Evolutionary conservation across 1,140 invertebrate species (phyloP).

Genomic region (Drosophila repleta): DNA sequence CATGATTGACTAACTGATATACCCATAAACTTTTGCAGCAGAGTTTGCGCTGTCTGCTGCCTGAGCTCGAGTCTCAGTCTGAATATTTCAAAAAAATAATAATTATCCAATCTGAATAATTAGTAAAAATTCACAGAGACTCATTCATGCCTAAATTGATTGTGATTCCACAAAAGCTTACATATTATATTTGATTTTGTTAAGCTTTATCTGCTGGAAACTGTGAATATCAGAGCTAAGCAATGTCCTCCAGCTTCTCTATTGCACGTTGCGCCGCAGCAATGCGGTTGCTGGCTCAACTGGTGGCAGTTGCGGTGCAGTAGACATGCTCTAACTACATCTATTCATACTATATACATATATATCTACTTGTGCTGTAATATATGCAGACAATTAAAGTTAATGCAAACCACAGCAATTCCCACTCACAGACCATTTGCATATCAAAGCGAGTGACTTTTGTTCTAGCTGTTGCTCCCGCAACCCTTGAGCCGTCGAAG

Average conservation of each 20-base stretch:
- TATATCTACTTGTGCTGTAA: background rate
- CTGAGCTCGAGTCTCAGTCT: too few species aligned
- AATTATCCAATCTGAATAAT: too few species aligned
- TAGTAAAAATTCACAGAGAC: too few species aligned
- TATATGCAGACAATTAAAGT: slow-evolving; percentile 3
- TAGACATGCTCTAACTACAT: background rate
- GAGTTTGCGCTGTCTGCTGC: too few species aligned
- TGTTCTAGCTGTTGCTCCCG: background rate
- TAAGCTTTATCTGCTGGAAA: too few species aligned
- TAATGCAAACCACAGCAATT: slow-evolving; percentile 8
- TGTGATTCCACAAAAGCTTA: too few species aligned
- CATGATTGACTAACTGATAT: background rate
- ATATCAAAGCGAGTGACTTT: slow-evolving; percentile 63
- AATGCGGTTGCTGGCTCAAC: background rate
- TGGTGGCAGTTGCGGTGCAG: slow-evolving; percentile 2
- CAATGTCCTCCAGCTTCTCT: background rate
- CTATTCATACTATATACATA: background rate
- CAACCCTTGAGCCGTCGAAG: background rate
- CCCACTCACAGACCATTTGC: slow-evolving; percentile 11
- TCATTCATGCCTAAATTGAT: too few species aligned
- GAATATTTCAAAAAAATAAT: too few species aligned
- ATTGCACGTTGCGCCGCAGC: slow-evolving; percentile 2
- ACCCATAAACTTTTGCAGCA: too few species aligned
- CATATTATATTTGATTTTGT: too few species aligned
- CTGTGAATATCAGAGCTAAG: too few species aligned